Evolutionary conservation across 2,888 invertebrate genomes (phyloP), one percentile per base, ranked within the genome.

Genomic region (Ellobium chinense): DNA sequence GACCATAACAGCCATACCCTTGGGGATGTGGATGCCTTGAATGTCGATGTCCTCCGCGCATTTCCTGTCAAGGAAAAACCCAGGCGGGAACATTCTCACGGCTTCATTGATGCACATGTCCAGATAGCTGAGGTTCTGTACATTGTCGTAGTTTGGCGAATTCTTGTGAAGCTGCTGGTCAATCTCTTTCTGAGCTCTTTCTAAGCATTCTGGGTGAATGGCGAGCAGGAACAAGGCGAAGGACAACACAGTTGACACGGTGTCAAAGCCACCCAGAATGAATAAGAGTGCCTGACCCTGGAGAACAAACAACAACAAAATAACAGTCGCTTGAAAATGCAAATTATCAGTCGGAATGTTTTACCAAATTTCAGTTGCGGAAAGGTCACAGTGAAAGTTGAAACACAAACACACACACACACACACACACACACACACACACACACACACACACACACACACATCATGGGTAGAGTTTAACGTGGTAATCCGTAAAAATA

Each of bases 61-160:
- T 0, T 34, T 29, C 21, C 84, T 58, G 60, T 78, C 74, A 12
- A 75, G 12, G 36, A 83, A 75, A 12, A 82, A 27, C 2, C 79
- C 81, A 21, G 84, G 80, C 0, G 86, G 84, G 62, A 84, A 84
- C 74, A 86, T 58, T 2, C 86, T 69, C 39, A 87, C 78, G 3
- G 83, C 74, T 58, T 87, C 87, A 54, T 77, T 82, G 18, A 87
- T 65, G 69, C 86, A 87, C 84, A 85, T 85, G 62, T 87, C 87
- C 65, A 87, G 77, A 60, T 85, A 87, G 12, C 63, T 65, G 46
- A 86, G 75, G n/a, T 76, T 77, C n/a, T 80, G 73, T 7, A 84
- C 29, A 37, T 83, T 83, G 21, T 84, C 83, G 58, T 83, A 81
- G 62, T 80, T 70, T 1, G 81, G 78, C 3, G 60, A 65, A 37